Base-by-base conservation (phyloP, 2,888 invertebrate genomes). In the Scaptomyza caliginosa region DNA sequence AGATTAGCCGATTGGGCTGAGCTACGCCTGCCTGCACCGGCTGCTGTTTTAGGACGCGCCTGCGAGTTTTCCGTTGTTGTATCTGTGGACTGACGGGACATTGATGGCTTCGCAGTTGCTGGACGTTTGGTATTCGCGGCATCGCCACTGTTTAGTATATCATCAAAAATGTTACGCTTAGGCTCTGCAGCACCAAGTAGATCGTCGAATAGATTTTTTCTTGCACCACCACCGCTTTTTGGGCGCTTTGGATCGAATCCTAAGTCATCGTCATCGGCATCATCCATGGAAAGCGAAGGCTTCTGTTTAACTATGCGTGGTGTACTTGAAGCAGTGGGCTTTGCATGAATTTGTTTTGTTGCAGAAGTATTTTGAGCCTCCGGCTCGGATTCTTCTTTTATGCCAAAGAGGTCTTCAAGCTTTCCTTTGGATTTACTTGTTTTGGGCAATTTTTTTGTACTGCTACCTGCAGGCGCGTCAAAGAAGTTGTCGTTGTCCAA, bases 401-500 rank as follows among this genome's bases (percentile, higher is more conserved):
- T 88, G 4, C 92, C 91, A 84, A 92, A 91, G 3, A 91, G 82
- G 68, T 91, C 89, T 32, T 91, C 91, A 26, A 91, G 74, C 59
- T 90, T 90, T 11, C 76, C 77, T 45, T 87, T 89, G 0, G 71
- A 43, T 21, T 83, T 80, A 4, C 7, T 16, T 4, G 69, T 4
- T 30, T 73, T 75, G 1, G 69, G 39, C 0, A 70, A 19, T 56
- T 77, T 77, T 45, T 84, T 78, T 4, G 40, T 40, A 19, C 46
- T 43, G n/a, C 39, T 64, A 4, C 67, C 71, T 0, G 63, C 42
- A 3, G 85, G 71, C 5, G 78, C 72, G 10, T 94, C 94, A 80
- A 95, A 95, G 83, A 95, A 95, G 90, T 94, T 95, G 79, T 95
- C 95, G 77, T 94, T 94, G 79, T 95, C 95, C 77, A 94, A 93